Conservation (phyloP, 2,888 invertebrate species). For the Imbricaverruca yamaguchii region DNA sequence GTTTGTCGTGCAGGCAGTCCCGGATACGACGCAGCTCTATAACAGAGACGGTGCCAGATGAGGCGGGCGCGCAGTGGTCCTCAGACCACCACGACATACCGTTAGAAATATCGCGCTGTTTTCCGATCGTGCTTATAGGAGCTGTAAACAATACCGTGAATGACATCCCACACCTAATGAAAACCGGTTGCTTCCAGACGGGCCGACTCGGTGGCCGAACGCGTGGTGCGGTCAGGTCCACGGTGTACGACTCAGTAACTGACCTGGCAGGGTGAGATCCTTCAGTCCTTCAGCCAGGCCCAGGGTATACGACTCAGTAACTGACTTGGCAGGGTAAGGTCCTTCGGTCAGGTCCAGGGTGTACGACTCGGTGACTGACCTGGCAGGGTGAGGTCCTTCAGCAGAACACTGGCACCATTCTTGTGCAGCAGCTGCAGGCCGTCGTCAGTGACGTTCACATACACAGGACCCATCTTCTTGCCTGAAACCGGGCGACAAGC, state of each 20-base stretch:
- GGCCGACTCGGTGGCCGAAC: background rate
- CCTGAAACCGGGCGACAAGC: background rate
- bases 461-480: conserved; percentile 3
- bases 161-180: too few relatives aligned
- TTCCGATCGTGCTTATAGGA: too few relatives aligned
- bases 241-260: too few relatives aligned
- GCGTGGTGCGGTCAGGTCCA: background rate
- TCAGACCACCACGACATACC: too few relatives aligned
- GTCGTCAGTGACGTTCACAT: conserved; percentile 1
- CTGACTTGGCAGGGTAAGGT: background rate
- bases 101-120: too few relatives aligned
- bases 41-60: background rate
- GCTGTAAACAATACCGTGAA: too few relatives aligned
- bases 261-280: background rate
- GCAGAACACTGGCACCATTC: background rate
- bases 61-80: too few relatives aligned
- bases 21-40: background rate
- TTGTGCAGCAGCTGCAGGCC: conserved; percentile 18
- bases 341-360: background rate
- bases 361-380: background rate
- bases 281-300: background rate
- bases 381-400: background rate
- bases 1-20: background rate
- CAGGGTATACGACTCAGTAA: too few relatives aligned
- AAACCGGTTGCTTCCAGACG: too few relatives aligned